A percentile compares a stretch with the other conserved stretches of the same genome.
Conservation (phyloP, 2,797 vertebrate species). For the Parambassis ranga region DNA sequence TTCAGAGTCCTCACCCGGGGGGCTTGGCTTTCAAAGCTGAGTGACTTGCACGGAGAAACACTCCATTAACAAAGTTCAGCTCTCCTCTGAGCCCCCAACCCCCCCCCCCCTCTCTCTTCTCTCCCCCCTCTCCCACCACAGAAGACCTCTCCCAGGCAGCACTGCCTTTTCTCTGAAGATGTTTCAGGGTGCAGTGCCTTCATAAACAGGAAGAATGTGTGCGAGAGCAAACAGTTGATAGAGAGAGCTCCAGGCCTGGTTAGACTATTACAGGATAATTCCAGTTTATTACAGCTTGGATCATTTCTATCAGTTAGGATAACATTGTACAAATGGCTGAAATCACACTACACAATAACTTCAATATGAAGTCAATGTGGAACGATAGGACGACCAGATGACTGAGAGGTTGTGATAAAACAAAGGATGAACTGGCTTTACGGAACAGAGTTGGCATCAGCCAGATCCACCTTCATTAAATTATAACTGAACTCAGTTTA, state of each 20-base stretch:
- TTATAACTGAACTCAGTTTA: too few relatives aligned
- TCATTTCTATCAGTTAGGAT: not conserved
- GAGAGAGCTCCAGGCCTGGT: conserved; percentile 13
- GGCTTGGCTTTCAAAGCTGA: conserved; percentile 86
- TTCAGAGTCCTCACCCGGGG: conserved; percentile 83
- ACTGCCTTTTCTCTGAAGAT: conserved; percentile 48
- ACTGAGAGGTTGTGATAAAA: not conserved
- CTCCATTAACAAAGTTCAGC: conserved; percentile 86
- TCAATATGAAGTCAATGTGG: not conserved
- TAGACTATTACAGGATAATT: conserved; percentile 21
- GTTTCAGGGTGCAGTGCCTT: conserved; percentile 55
- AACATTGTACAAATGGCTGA: conserved; percentile 16
- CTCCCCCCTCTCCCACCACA: conserved; percentile 27
- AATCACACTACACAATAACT: not conserved
- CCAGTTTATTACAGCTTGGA: conserved; percentile 18
- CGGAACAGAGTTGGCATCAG: not conserved
- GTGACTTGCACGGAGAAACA: conserved; percentile 81
- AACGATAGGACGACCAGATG: not conserved
- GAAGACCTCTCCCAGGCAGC: conserved; percentile 65
- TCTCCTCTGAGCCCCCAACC: conserved; percentile 54
- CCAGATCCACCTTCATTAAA: not conserved
- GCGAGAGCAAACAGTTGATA: conserved; percentile 28
- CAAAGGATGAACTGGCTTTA: not conserved
- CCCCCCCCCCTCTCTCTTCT: not conserved
- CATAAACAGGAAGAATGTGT: conserved; percentile 47